phyloP scores from a whole-genome alignment of 2,888 invertebrate species.

The Capitulum mitella region DNA sequence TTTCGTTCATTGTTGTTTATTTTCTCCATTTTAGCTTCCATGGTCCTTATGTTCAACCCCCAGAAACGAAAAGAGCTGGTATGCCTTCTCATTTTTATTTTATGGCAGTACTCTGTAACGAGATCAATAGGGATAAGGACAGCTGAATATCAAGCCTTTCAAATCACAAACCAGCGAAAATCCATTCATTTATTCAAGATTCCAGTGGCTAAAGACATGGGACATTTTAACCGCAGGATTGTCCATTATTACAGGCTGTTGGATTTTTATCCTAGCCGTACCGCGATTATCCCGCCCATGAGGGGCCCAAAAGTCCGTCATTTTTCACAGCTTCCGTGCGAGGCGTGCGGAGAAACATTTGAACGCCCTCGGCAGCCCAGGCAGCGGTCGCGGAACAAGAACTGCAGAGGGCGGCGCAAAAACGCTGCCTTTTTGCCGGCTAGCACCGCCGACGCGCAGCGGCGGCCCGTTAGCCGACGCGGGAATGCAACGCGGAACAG shows the following conservation, averaged over 20 bases:
- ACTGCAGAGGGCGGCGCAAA: not conserved
- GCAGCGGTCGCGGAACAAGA: not conserved
- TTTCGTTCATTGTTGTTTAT: no score
- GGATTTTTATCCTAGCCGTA: not conserved
- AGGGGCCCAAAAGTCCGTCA: not conserved
- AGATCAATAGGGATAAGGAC: no score
- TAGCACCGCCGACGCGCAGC: not conserved
- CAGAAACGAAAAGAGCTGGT: no score
- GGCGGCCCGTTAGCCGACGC: not conserved
- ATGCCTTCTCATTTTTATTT: no score
- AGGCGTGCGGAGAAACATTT: not conserved
- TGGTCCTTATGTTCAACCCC: no score
- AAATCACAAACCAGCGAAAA: no score
- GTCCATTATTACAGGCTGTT: not conserved
- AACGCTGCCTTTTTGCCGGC: not conserved
- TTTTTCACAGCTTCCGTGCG: not conserved
- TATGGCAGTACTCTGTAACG: no score
- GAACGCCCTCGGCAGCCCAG: not conserved
- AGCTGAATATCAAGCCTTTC: no score
- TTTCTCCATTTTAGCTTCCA: no score
- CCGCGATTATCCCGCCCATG: not conserved
- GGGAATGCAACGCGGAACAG: not conserved
- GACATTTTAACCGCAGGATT: no score
- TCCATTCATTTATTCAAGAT: no score
- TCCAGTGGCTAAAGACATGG: no score